Evolutionary conservation across 2,797 vertebrate genomes (phyloP), one percentile per base, ranked within the genome.

Genomic region (Botia kubotai): DNA sequence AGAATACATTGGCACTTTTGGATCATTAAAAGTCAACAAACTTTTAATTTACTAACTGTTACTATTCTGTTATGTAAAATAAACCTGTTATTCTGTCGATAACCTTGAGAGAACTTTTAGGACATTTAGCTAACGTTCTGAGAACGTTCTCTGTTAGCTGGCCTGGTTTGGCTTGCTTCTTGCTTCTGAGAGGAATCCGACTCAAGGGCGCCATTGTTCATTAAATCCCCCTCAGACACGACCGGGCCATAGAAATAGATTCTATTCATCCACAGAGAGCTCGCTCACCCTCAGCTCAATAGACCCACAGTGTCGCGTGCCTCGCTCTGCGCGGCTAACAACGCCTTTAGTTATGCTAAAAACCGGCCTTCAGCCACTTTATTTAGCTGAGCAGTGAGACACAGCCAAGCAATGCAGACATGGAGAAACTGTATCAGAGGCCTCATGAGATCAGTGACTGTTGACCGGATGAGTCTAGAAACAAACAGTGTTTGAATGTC

Each of bases 201-300:
- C 69, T 75, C 16, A 87, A 84, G 81, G 77, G 55, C 19, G 52
- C 75, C 67, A 82, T 77, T 82, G 73, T 83, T 75, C 62, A 4
- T 21, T n/a, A 75, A 82, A 83, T 82, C 75, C 73, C 43, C 71
- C 53, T 83, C 71, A 74, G 58, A 81, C 19, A 10, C 50, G 63
- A 83, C 66, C 69, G 16, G 55, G 50, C 17, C 72, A 58, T 43
- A 79, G 11, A 62, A 63, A 82, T 65, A 82, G 58, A 6, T 70
- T 72, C 36, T 48, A 39, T 79, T 81, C 55, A 67, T 66, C 26
- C 12, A 63, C 7, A 53, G 46, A 68, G 60, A 67, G 78, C 43
- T 52, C 17, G 19, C 50, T 77, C 33, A 72, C 71, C 68, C 55
- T 78, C 50, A 52, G 46, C 58, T 75, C 75, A 85, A 79, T 78